A percentile compares a stretch with the other conserved stretches of the same genome.
Conservation (phyloP, 2,797 vertebrate species). For the Chaenodraco wilsoni region DNA sequence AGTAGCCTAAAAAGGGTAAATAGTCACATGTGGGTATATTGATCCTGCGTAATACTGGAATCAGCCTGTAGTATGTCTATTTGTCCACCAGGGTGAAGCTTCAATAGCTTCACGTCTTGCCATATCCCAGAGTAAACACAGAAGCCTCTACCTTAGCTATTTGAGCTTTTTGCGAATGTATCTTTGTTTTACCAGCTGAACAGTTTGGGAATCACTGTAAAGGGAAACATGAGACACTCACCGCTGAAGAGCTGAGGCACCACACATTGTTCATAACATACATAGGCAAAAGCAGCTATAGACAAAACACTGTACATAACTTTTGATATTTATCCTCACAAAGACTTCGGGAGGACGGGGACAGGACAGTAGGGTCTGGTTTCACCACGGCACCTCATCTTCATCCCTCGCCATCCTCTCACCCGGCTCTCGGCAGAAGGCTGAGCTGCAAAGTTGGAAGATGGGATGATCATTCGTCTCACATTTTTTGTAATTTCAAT, state of each 20-base stretch:
- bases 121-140: neutral
- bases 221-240: neutral
- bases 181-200: neutral
- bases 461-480: neutral
- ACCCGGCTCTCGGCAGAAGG: slow-evolving; percentile 22
- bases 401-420: slow-evolving; percentile 34
- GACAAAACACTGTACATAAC: slow-evolving; percentile 24
- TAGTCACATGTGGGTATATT: neutral
- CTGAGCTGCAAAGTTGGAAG: slow-evolving; percentile 26
- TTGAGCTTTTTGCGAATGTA: neutral
- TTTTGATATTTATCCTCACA: slow-evolving; percentile 26
- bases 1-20: neutral
- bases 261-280: neutral
- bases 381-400: neutral
- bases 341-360: neutral
- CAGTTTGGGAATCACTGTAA: slow-evolving; percentile 29
- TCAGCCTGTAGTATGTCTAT: neutral
- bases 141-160: neutral
- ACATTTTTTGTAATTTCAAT: neutral
- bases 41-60: neutral
- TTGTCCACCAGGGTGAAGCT: neutral
- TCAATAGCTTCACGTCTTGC: neutral
- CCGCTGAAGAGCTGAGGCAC: neutral
- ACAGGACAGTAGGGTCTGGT: slow-evolving; percentile 10
- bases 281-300: neutral